phyloP scores from a whole-genome alignment of 1,140 invertebrate species.

The Drosophila nigromelanica region DNA sequence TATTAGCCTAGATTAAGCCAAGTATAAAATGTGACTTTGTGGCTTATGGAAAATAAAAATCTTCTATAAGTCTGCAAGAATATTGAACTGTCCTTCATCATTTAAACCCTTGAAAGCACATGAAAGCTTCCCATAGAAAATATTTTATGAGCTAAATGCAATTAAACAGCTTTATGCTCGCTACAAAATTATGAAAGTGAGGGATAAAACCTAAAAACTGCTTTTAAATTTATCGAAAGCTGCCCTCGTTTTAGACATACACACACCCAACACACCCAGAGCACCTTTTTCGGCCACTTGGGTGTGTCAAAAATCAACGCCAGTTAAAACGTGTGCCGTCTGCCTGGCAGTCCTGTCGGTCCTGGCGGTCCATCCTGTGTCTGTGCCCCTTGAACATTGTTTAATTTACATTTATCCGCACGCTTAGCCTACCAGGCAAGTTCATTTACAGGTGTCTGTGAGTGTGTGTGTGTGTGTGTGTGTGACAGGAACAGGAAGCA shows the following conservation, averaged over 20 bases:
- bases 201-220: not conserved
- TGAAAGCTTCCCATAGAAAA: too few relatives aligned
- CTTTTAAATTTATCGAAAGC: constrained; percentile 5
- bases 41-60: too few relatives aligned
- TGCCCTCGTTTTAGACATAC: not conserved
- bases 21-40: too few relatives aligned
- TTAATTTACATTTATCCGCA: constrained; percentile 83
- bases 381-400: constrained; percentile 58
- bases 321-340: constrained; percentile 51
- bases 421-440: constrained; percentile 70
- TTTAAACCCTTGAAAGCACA: too few relatives aligned
- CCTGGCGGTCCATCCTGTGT: constrained; percentile 10
- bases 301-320: constrained; percentile 62
- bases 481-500: constrained; percentile 65
- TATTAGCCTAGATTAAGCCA: too few relatives aligned
- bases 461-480: constrained; percentile 12
- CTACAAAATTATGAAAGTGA: not conserved
- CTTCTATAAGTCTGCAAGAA: too few relatives aligned
- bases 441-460: constrained; percentile 63
- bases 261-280: not conserved
- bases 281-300: constrained; percentile 20
- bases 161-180: too few relatives aligned
- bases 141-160: too few relatives aligned
- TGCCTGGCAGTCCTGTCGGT: too few relatives aligned
- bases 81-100: too few relatives aligned